Percentiles rank a stretch among this genome's conserved stretches.
Conservation (phyloP, 2,113 vertebrate species). For the Phodopus roborovskii region DNA sequence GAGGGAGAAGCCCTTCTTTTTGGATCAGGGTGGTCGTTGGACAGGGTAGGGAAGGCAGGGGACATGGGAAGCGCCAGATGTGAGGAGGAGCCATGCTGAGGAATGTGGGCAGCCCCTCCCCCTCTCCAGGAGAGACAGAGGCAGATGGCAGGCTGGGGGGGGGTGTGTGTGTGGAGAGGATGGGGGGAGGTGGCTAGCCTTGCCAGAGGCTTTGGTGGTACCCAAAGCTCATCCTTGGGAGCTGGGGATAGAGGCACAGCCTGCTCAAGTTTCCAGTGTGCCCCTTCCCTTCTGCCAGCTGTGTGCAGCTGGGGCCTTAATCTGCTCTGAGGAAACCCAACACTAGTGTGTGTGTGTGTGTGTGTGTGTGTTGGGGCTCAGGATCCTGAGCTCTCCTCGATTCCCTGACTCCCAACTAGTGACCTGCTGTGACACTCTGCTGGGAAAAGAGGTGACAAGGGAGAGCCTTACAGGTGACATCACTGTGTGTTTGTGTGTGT, state of each 20-base stretch:
- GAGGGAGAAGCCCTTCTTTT: no score
- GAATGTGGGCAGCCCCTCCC: conserved; percentile 49
- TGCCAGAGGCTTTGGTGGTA: neutral
- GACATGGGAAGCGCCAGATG: conserved; percentile 20
- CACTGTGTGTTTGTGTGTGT: no score
- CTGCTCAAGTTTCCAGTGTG: conserved; percentile 42
- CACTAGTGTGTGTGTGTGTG: neutral
- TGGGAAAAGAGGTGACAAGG: neutral
- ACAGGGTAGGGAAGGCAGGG: neutral
- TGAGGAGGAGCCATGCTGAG: neutral
- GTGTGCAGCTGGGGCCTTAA: conserved; percentile 68
- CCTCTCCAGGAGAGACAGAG: conserved; percentile 52
- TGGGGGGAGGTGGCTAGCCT: neutral
- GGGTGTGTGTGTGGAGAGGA: neutral
- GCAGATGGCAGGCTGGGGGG: conserved; percentile 70
- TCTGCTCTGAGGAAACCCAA: conserved; percentile 5
- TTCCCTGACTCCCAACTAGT: neutral
- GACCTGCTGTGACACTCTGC: neutral
- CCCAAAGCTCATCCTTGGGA: neutral
- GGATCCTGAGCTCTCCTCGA: neutral
- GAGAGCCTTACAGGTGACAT: neutral
- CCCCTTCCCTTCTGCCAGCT: conserved; percentile 58
- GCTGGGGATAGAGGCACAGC: neutral
- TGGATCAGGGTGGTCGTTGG: neutral
- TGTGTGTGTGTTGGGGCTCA: neutral